These are phyloP conservation scores for Leptopterna dolabrata DNA, from an alignment of 2,888 invertebrate species.

Conservation along the genomic window DNA sequence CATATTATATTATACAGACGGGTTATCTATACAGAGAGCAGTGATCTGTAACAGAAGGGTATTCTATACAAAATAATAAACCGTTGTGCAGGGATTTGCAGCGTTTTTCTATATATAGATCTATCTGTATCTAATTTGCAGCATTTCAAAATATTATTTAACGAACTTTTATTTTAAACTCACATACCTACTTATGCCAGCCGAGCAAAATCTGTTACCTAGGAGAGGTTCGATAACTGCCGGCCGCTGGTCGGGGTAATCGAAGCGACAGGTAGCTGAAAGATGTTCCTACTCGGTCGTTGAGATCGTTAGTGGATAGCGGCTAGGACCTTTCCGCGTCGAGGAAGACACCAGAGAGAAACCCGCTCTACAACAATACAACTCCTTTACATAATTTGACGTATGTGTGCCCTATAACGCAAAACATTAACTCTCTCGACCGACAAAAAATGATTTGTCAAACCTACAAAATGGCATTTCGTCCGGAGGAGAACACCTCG, in stretches of 20 bases:
- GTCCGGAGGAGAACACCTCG: not conserved
- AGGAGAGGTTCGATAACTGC: not conserved
- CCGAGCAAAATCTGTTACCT: no score
- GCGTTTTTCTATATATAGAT: no score
- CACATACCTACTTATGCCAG: no score
- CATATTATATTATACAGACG: no score
- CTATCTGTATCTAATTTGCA: no score
- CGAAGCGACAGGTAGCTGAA: not conserved
- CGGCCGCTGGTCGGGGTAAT: not conserved
- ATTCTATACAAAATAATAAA: no score
- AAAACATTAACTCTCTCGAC: not conserved
- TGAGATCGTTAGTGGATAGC: not conserved
- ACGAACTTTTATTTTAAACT: no score
- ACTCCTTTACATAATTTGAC: constrained; percentile 36
- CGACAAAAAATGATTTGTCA: constrained; percentile 5
- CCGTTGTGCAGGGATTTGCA: no score
- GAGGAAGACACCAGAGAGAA: not conserved
- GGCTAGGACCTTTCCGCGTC: not conserved
- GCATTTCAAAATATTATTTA: no score
- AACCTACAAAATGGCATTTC: constrained; percentile 7
- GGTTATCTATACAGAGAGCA: no score
- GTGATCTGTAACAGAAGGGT: no score
- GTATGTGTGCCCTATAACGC: constrained; percentile 38
- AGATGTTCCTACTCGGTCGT: not conserved
- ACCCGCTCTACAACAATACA: constrained; percentile 32